A percentile compares a stretch with the other conserved stretches of the same genome.
phyloP scores from a whole-genome alignment of 2,797 vertebrate species.

The Micrastur ruficollis region DNA sequence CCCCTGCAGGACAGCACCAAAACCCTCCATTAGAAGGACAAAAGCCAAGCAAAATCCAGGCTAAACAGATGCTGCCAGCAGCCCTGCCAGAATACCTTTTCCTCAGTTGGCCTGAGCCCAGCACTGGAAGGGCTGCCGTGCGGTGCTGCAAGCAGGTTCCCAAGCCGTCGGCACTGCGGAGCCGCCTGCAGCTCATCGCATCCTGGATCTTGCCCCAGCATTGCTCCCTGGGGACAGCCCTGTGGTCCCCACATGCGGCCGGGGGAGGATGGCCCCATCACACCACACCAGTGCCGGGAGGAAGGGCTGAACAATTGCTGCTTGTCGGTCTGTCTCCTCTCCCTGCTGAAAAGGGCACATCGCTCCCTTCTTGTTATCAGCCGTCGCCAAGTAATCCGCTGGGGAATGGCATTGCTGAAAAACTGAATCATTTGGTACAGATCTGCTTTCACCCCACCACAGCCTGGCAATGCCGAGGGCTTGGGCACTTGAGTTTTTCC shows the following conservation, averaged over 20 bases:
- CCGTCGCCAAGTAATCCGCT: rapidly evolving
- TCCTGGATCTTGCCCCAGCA: neutral
- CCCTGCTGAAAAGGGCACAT: neutral
- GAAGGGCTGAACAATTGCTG: constrained; percentile 28
- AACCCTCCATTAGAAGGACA: neutral
- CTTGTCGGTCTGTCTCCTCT: neutral
- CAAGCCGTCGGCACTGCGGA: rapidly evolving
- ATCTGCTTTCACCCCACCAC: neutral
- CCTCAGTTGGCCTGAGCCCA: neutral
- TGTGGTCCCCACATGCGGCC: rapidly evolving
- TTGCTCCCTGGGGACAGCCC: neutral
- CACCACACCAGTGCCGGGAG: neutral
- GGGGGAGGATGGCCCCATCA: neutral
- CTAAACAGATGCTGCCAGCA: neutral
- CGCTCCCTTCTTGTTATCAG: neutral
- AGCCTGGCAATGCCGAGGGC: neutral
- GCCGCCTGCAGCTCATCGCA: neutral
- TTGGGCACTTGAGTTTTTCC: neutral
- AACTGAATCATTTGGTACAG: neutral
- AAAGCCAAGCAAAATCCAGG: neutral
- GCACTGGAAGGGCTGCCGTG: neutral
- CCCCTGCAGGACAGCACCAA: neutral
- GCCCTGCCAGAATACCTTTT: neutral
- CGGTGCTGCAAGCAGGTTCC: neutral
- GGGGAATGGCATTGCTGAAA: neutral